phyloP scores from a whole-genome alignment of 2,888 invertebrate species.

The Drosophila fulvimacula region DNA sequence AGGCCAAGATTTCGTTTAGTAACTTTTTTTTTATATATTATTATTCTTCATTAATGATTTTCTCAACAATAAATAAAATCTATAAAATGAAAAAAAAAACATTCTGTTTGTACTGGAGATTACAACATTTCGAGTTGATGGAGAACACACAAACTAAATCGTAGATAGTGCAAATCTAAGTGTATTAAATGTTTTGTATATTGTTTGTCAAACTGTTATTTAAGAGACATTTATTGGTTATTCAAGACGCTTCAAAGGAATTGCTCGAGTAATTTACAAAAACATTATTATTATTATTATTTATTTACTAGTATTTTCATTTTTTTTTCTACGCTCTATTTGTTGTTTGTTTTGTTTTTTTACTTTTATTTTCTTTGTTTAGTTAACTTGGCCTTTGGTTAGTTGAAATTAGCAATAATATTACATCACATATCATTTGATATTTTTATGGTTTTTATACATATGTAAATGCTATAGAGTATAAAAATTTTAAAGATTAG shows the following conservation, averaged over 20 bases:
- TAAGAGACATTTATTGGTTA: constrained; percentile 78
- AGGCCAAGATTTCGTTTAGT: constrained; percentile 64
- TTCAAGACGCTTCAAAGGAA: constrained; percentile 52
- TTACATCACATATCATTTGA: constrained; percentile 75
- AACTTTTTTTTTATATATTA: constrained; percentile 50
- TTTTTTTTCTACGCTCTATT: constrained; percentile 19
- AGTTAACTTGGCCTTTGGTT: constrained; percentile 86
- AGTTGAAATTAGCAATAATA: constrained; percentile 84
- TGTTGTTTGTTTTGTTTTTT: constrained; percentile 42
- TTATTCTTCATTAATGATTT: constrained; percentile 25
- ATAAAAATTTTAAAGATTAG: constrained; percentile 57
- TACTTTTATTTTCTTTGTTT: constrained; percentile 68
- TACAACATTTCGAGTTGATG: constrained; percentile 27
- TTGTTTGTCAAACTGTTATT: constrained; percentile 57
- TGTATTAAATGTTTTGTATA: constrained; percentile 31
- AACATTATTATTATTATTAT: constrained; percentile 41
- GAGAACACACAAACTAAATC: constrained; percentile 69
- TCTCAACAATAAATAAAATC: neutral
- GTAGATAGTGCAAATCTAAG: constrained; percentile 64
- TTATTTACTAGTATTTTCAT: constrained; percentile 59
- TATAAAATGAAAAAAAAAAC: constrained; percentile 24
- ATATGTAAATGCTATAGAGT: constrained; percentile 71
- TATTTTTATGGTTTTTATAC: constrained; percentile 65
- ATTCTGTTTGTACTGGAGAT: constrained; percentile 17
- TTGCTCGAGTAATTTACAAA: constrained; percentile 67